phyloP scores from a whole-genome alignment of 2,888 invertebrate species.

The Eilema depressum region DNA sequence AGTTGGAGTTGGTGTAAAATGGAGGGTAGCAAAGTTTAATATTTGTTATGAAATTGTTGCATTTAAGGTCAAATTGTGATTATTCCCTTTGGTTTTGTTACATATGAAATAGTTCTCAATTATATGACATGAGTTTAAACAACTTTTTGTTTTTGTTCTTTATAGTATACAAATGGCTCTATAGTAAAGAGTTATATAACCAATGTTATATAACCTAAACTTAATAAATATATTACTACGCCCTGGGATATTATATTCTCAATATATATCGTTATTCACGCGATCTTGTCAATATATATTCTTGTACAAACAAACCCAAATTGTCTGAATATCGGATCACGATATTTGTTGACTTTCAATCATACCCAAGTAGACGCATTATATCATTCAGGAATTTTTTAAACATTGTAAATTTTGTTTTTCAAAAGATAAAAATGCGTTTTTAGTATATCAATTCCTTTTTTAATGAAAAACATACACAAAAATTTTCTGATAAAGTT shows the following conservation, averaged over 20 bases:
- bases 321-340: no score
- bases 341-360: no score
- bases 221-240: not conserved
- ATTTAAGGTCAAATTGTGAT: not conserved
- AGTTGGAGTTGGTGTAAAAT: no score
- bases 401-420: not conserved
- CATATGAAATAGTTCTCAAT: not conserved
- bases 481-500: no score
- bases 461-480: no score
- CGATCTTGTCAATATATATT: no score
- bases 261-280: no score
- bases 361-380: no score
- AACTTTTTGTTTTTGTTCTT: not conserved
- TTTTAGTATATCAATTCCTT: not conserved
- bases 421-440: not conserved
- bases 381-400: no score
- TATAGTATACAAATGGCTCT: not conserved
- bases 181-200: not conserved
- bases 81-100: not conserved
- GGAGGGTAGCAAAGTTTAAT: no score
- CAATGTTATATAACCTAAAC: not conserved
- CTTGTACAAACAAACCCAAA: no score
- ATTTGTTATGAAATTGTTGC: not conserved
- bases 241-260: not conserved
- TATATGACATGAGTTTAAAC: not conserved